A percentile compares a stretch with the other conserved stretches of the same genome.
Evolutionary conservation across 2,797 vertebrate species (phyloP).

Genomic region (Sebastes oblongus): DNA sequence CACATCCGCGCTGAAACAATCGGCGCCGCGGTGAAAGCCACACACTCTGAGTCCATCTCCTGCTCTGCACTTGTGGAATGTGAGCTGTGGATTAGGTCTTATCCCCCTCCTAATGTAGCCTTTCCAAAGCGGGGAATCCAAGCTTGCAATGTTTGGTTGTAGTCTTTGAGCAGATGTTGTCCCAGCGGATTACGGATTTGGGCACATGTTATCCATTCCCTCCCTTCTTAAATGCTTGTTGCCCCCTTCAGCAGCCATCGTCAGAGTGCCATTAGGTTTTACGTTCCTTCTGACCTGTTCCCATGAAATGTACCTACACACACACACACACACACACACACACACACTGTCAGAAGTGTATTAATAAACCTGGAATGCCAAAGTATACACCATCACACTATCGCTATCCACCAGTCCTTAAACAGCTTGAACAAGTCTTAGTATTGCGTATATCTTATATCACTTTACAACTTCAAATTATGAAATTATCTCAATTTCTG

Average conservation of each 20-base stretch:
- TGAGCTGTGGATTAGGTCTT: conserved; percentile 76
- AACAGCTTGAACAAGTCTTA: no score
- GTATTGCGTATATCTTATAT: not conserved
- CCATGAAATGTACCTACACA: conserved; percentile 43
- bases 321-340: not conserved
- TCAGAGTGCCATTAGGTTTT: conserved; percentile 26
- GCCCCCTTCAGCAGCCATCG: conserved; percentile 22
- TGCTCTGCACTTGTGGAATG: conserved; percentile 83
- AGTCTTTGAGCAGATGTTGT: conserved; percentile 62
- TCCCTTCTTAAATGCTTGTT: conserved; percentile 49
- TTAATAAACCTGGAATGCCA: not conserved
- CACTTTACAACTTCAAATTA: not conserved
- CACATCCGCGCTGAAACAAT: conserved; percentile 41
- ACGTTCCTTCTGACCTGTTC: conserved; percentile 46
- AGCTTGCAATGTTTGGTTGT: conserved; percentile 65
- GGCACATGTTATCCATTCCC: conserved; percentile 62
- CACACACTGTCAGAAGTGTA: not conserved
- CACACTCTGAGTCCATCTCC: conserved; percentile 51
- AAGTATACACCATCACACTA: not conserved
- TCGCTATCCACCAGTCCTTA: not conserved
- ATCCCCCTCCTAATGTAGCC: conserved; percentile 66
- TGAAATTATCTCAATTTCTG: not conserved
- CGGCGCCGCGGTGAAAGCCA: conserved; percentile 20
- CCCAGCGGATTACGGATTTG: conserved; percentile 71
- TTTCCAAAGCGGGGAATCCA: conserved; percentile 67